Base-by-base conservation (phyloP, 2,797 vertebrate species). In the Macroramphosus scolopax region DNA sequence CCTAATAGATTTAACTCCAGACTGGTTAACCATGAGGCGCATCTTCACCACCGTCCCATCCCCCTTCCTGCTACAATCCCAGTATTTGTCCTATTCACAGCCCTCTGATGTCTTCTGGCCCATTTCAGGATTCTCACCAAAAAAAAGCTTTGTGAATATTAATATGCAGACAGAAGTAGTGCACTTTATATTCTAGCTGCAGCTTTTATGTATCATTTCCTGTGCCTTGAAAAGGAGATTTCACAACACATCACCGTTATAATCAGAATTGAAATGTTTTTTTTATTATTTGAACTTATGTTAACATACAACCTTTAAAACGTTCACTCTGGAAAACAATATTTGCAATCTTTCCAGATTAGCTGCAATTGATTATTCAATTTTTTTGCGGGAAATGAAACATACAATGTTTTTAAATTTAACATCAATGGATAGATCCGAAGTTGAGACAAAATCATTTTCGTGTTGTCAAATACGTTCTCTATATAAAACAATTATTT, bases 301-400 rank as follows among this genome's bases (percentile, higher is more conserved):
- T 72, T 66, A 65, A 77, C 75, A 86, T 77, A 84, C 75, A 83
- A 80, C 54, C 80, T 77, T 80, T 81, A 78, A 84, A 80, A 84
- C 63, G 47, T 44, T 37, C 60, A 73, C 45, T 49, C 38, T 47
- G 57, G 33, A 42, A 46, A 57, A 55, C 33, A 58, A 44, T 18
- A 36, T 42, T 44, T 54, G 46, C 29, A 60, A 65, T 14, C 20
- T 51, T 50, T 30, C 25, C 63, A 18, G 48, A 69, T 75, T 29
- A 33, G 25, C 25, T 44, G 53, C 18, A 9, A 25, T 37, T 41
- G 45, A 17, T 29, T 46, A 17, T 8, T 48, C 17, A 5, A 34
- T 22, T 2, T 28, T 43, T 12, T 16, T 6, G 2, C 2, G 22
- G 32, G 17, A 51, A 78, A 70, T 64, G 28, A 28, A 47, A 76